phyloP scores from a whole-genome alignment of 1,140 invertebrate genomes.

The Paracyclopina nana region DNA sequence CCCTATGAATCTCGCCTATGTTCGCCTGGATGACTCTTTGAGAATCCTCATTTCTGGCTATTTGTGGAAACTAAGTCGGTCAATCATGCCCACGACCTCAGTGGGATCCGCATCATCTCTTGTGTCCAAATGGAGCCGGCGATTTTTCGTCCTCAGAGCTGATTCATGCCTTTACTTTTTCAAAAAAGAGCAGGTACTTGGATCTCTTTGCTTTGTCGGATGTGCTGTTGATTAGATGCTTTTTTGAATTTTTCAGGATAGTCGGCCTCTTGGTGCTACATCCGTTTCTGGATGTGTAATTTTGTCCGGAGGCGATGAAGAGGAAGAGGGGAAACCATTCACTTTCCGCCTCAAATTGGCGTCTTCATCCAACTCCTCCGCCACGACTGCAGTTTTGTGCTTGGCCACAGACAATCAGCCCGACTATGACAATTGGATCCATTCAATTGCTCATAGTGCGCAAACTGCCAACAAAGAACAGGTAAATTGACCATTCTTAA shows the following conservation, averaged over 20 bases:
- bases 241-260: neutral
- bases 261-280: conserved; percentile 2
- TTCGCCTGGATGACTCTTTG: conserved; percentile 29
- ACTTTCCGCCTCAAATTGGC: too few species aligned
- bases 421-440: too few species aligned
- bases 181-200: conserved; percentile 47
- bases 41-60: conserved; percentile 47
- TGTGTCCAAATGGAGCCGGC: conserved; percentile 44
- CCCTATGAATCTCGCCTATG: conserved; percentile 20
- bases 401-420: too few species aligned
- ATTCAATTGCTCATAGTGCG: too few species aligned
- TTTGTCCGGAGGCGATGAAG: neutral
- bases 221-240: neutral
- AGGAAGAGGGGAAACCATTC: too few species aligned
- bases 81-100: conserved; percentile 19
- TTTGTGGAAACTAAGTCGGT: conserved; percentile 44
- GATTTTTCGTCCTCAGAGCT: conserved; percentile 72
- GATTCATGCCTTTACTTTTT: conserved; percentile 91
- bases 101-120: conserved; percentile 25
- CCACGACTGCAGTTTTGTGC: too few species aligned
- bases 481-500: too few species aligned
- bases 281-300: neutral
- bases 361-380: too few species aligned
- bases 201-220: conserved; percentile 4
- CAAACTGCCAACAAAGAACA: too few species aligned